Evolutionary conservation across 2,888 invertebrate genomes (phyloP), one percentile per base, ranked within the genome.

Genomic region (Tribolium freemani): DNA sequence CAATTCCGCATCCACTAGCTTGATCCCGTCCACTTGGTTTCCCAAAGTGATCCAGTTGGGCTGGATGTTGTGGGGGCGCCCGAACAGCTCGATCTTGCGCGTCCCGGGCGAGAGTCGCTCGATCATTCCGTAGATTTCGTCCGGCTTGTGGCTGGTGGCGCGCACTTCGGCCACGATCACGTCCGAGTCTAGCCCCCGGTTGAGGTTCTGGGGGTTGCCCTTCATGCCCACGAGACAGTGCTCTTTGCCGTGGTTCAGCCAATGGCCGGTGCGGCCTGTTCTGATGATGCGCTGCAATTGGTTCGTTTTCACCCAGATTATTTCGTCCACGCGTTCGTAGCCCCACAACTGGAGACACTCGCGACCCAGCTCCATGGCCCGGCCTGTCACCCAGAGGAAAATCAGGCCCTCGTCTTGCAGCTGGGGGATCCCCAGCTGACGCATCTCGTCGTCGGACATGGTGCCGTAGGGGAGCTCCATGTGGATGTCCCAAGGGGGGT

Each of bases 281-380:
- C 98, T 89, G 80, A 99, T 99, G 80, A 99, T 98, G 72, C 98
- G 88, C 85, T 99, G 99, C 72, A 99, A 87, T 84, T 99, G 99
- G 87, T 99, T 99, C 0, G 98, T 99, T 88, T 99, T 99, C 66
- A 99, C 98, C 99, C 99, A 99, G 81, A 99, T 98, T 46, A 99
- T 91, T 85, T 99, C 99, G 84, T 99, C 98, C 1, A 97, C 96
- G 56, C 98, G 90, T 83, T 97, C 96, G 84, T 99, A 98, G 6
- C 98, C 98, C 99, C 98, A 99, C 8, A 98, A 87, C 82, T 96
- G 95, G 9, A 99, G 89, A 82, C 98, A 99, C 83, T 99, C 98
- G 44, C 98, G 89, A 0, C 98, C 98, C 13, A 99, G 86, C 86
- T 99, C 99, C 96, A 97, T 97, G 0, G 97, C 97, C 80, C 96